phyloP scores from a whole-genome alignment of 2,113 vertebrate species.

The Martes martes region DNA sequence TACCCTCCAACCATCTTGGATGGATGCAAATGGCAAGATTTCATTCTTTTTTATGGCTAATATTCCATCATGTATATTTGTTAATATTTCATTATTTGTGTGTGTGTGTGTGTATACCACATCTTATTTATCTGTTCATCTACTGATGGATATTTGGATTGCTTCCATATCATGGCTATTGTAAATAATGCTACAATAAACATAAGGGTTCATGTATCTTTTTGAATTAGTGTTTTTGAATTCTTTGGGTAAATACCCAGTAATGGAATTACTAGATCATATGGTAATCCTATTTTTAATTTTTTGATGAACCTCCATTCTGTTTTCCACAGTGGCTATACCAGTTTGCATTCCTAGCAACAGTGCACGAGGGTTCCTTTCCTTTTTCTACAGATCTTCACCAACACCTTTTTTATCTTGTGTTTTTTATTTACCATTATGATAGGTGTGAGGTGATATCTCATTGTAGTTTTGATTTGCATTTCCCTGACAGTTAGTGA shows the following conservation, averaged over 20 bases:
- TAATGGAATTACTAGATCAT: not conserved
- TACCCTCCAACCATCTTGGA: not conserved
- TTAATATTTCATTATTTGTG: not conserved
- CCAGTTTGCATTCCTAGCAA: not conserved
- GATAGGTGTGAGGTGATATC: not conserved
- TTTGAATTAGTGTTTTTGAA: not conserved
- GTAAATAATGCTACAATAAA: not conserved
- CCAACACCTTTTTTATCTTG: not conserved
- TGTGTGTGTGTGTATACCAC: not conserved
- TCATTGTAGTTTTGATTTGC: not conserved
- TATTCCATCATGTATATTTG: not conserved
- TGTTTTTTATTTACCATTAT: not conserved
- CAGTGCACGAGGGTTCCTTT: not conserved
- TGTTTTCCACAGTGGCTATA: not conserved
- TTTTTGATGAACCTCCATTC: not conserved
- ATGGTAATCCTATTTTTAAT: not conserved
- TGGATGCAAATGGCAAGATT: not conserved
- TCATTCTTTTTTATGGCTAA: not conserved
- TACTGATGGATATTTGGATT: not conserved
- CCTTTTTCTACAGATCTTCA: not conserved
- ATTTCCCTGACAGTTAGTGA: not conserved
- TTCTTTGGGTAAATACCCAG: not conserved
- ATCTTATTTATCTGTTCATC: not conserved
- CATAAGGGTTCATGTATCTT: not conserved
- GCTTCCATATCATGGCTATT: not conserved